Conservation (phyloP, 1,140 invertebrate species). For the Drosophila bocki region DNA sequence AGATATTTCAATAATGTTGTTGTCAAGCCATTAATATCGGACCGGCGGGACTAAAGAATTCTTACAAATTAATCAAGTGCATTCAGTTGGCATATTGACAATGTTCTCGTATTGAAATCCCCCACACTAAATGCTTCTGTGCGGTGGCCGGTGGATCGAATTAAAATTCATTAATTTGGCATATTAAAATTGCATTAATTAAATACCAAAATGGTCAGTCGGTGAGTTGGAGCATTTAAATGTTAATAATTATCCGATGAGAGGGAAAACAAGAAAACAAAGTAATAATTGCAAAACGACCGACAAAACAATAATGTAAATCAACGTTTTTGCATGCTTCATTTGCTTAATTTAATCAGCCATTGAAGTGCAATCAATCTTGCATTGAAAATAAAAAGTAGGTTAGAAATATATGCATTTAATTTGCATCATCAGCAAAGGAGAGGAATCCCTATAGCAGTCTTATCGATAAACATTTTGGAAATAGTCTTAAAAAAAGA, state of each 20-base stretch:
- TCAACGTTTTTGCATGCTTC: constrained; percentile 23
- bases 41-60: constrained; percentile 23
- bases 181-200: constrained; percentile 71
- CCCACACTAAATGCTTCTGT: constrained; percentile 42
- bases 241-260: constrained; percentile 64
- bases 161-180: constrained; percentile 71
- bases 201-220: constrained; percentile 54
- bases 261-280: constrained; percentile 8
- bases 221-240: constrained; percentile 55
- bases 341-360: constrained; percentile 40
- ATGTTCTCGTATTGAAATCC: constrained; percentile 38
- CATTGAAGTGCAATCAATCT: constrained; percentile 52
- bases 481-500: constrained; percentile 19
- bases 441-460: not conserved
- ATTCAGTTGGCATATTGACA: constrained; percentile 69
- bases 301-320: constrained; percentile 21
- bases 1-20: constrained; percentile 31
- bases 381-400: constrained; percentile 20
- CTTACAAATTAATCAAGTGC: constrained; percentile 70
- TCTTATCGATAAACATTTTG: constrained; percentile 8
- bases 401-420: not conserved
- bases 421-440: not conserved
- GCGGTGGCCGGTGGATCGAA: constrained; percentile 24
- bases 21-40: constrained; percentile 36
- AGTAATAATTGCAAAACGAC: constrained; percentile 27